Base-by-base conservation (phyloP, 2,113 vertebrate genomes). In the Cranoglanis bouderius region DNA sequence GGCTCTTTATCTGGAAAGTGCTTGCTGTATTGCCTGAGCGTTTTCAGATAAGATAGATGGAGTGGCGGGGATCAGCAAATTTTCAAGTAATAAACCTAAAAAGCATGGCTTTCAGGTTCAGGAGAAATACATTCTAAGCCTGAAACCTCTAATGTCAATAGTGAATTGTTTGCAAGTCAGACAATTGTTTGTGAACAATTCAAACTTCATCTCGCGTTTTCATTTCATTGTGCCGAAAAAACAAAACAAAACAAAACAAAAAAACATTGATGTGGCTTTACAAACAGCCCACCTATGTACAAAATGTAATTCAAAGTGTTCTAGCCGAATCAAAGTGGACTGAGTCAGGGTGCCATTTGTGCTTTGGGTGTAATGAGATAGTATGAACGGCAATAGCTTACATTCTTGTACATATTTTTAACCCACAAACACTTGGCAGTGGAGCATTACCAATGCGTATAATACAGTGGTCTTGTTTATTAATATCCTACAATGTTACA, bases 1-100 rank as follows among this genome's bases (percentile, higher is more conserved):
- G 51, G 12, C 16, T 86, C 65, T 65, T 46, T 49, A 78, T 26
- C n/a, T 88, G 35, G 57, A 80, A 55, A 70, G 77, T 75, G 57
- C 32, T 18, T 63, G 55, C 49, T 85, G 80, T 81, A 74, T 74
- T 74, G 35, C 43, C 74, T 29, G 75, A 51, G 43, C 1, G 12
- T n/a, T 83, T 84, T 84, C 1, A 59, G 53, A 59, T 57, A 57
- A 82, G 77, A 80, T 12, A 12, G 19, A 26, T 1, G 0, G 2
- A n/a, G 13, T n/a, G 26, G 0, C 46, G 4, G 1, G 70, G 70
- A 21, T 40, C 35, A 38, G 67, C 18, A 21, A 38, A 10, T 24
- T 13, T 43, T 51, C 18, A 53, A 81, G 46, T 8, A 77, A 46
- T 74, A 78, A 14, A 29, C 26, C 13, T 40, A 6, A 43, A 57